phyloP scores from a whole-genome alignment of 2,888 invertebrate species.

The Heliothis peltigera region DNA sequence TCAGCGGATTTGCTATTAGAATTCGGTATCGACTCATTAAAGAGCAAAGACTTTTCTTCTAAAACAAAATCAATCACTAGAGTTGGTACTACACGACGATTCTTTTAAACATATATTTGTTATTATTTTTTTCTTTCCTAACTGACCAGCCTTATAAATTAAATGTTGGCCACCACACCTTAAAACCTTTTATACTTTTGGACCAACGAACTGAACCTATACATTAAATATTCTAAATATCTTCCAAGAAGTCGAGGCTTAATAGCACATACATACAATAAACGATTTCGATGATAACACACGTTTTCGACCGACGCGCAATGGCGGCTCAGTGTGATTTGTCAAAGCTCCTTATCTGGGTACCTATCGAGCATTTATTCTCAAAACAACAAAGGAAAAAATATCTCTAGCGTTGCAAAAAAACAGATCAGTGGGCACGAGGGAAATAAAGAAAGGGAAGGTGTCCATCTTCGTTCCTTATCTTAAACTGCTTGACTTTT shows the following conservation, averaged over 20 bases:
- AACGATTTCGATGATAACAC: slow-evolving; percentile 36
- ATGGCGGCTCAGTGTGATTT: slow-evolving; percentile 47
- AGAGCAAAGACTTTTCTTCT: no score
- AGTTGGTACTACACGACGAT: no score
- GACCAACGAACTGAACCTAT: neutral
- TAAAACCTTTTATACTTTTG: neutral
- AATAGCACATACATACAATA: slow-evolving; percentile 2
- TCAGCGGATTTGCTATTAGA: no score
- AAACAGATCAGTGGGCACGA: slow-evolving; percentile 51
- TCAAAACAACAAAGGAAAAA: slow-evolving; percentile 55
- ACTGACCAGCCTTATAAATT: neutral
- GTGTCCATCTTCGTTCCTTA: slow-evolving; percentile 48
- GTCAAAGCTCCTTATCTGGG: slow-evolving; percentile 55
- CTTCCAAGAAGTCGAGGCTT: neutral
- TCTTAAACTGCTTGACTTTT: slow-evolving; percentile 39
- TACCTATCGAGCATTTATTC: slow-evolving; percentile 53
- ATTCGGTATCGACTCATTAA: no score
- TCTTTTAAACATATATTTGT: no score
- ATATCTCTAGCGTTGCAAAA: slow-evolving; percentile 44
- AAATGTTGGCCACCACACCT: neutral
- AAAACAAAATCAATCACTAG: no score
- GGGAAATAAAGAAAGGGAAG: slow-evolving; percentile 52
- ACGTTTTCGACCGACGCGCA: slow-evolving; percentile 33
- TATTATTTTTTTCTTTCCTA: no score
- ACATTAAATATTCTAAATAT: neutral